Evolutionary conservation across 2,113 vertebrate genomes (phyloP), one percentile per base, ranked within the genome.

Genomic region (Cyprinodon tularosa): DNA sequence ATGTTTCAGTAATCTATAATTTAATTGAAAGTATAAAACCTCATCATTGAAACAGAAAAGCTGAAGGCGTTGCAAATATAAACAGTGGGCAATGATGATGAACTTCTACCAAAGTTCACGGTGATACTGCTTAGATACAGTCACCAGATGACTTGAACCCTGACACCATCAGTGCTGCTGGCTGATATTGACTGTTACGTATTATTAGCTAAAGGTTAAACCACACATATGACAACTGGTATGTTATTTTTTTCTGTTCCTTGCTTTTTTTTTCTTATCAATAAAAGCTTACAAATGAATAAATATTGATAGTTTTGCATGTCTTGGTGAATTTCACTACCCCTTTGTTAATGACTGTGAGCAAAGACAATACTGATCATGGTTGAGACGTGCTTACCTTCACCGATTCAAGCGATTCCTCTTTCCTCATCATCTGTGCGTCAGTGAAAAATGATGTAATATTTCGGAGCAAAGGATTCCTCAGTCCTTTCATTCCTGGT

Each of bases 71-170:
- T 14, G n/a, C 59, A 29, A 62, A 50, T 61, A 48, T 48, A 15
- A 48, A 48, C 47, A 48, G 14, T 4, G 9, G 62, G 63, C 9
- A 42, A 37, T 71, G n/a, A 61, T 47, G 2, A 12, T 42, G 47
- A 22, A 39, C 39, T n/a, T 45, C 44, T 38, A 42, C 68, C 42
- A 82, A 62, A n/a, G 74, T 72, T 45, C 48, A 67, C 13, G 17
- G 37, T 59, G 84, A 82, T 47, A 14, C 29, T 14, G 13, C 12
- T 7, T 4, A 36, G 57, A 39, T 29, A 29, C 9, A 63, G 38
- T n/a, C 61, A 5, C 3, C 15, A 7, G 6, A 0, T 59, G n/a
- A 82, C 62, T 62, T 65, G 42, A 68, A 53, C 39, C 45, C 10
- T 4, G 12, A 47, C 11, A 22, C 22, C 4, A 47, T 71, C 68